phyloP scores from a whole-genome alignment of 1,140 invertebrate species.

The Brachionus asplanchnoidis region DNA sequence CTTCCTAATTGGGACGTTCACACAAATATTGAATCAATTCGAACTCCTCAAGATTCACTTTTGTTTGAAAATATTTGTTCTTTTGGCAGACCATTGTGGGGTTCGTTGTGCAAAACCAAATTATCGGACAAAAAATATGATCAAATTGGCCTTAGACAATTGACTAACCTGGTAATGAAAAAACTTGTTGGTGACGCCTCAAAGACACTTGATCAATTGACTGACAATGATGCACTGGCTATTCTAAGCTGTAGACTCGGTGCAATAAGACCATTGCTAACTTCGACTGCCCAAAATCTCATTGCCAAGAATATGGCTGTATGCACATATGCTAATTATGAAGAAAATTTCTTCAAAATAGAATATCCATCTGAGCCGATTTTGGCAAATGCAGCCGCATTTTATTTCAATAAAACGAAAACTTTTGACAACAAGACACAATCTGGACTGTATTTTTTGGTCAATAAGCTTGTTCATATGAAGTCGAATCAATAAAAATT shows the following conservation, averaged over 20 bases:
- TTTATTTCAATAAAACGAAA: neutral
- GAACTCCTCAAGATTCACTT: neutral
- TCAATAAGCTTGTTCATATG: neutral
- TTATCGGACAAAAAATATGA: neutral
- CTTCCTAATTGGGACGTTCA: neutral
- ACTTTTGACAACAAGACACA: neutral
- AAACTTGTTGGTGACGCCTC: neutral
- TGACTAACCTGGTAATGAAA: neutral
- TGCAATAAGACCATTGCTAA: neutral
- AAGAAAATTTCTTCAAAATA: neutral
- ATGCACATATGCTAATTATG: neutral
- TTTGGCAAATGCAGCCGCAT: neutral
- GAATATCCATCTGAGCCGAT: conserved; percentile 13
- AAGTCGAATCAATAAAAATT: too few relatives aligned
- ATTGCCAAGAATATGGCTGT: neutral
- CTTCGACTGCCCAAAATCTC: neutral
- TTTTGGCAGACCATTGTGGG: neutral
- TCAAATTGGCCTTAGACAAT: neutral
- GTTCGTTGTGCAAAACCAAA: neutral
- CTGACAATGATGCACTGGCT: neutral
- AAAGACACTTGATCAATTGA: neutral
- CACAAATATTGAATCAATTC: neutral
- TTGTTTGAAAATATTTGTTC: neutral
- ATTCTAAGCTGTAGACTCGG: neutral
- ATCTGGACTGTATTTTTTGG: neutral